phyloP scores from a whole-genome alignment of 2,797 vertebrate species.

The Synanceia verrucosa region DNA sequence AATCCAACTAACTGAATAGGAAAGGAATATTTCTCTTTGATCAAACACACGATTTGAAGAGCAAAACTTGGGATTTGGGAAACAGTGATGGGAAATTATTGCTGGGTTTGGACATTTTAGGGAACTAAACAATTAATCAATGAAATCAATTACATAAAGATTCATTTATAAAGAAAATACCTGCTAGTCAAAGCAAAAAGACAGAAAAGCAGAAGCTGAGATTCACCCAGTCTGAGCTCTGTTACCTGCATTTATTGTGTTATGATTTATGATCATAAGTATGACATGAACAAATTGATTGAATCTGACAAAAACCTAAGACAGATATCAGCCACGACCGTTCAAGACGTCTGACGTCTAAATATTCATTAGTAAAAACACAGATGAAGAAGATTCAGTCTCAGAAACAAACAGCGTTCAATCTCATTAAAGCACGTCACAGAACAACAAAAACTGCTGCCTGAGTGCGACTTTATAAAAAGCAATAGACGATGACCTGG shows the following conservation, averaged over 20 bases:
- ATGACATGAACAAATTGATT: not conserved
- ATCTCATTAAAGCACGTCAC: not conserved
- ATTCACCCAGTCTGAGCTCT: not conserved
- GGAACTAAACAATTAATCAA: not conserved
- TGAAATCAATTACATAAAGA: not conserved
- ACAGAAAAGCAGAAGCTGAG: not conserved
- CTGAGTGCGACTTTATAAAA: slow-evolving; percentile 22
- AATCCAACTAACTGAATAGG: no score
- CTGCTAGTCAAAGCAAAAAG: not conserved
- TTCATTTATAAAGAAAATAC: not conserved
- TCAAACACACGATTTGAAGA: not conserved
- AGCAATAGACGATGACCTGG: not conserved
- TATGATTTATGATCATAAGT: not conserved
- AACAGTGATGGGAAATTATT: no score
- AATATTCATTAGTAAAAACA: not conserved
- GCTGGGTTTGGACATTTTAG: not conserved
- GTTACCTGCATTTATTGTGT: not conserved
- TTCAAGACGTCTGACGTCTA: not conserved
- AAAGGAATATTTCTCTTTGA: not conserved
- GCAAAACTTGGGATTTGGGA: not conserved
- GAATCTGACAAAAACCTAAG: not conserved
- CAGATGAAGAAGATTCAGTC: not conserved
- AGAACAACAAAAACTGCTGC: not conserved
- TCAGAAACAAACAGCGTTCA: not conserved
- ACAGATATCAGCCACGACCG: not conserved